Percentiles rank a stretch among this genome's conserved stretches.
Evolutionary conservation across 2,113 vertebrate species (phyloP).

Genomic region (Catagonus wagneri): DNA sequence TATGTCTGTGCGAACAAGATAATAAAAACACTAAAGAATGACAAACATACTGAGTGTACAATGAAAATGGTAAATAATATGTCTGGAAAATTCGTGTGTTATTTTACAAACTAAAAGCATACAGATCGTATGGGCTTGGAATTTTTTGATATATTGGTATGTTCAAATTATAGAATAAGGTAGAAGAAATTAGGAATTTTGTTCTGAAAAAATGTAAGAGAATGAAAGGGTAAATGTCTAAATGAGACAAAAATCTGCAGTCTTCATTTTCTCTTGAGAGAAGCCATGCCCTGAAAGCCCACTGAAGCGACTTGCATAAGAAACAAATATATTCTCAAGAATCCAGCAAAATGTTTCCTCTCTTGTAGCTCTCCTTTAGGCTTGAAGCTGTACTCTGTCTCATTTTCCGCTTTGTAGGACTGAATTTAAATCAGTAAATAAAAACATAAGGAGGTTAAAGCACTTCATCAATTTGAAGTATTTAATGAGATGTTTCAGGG

Average conservation of each 20-base stretch:
- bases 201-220: background rate
- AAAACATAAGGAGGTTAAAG: conserved; percentile 45
- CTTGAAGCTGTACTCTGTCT: background rate
- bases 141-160: background rate
- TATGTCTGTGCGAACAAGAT: background rate
- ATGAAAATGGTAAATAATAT: background rate
- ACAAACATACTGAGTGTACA: background rate
- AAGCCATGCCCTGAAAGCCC: background rate
- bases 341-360: background rate
- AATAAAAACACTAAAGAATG: background rate
- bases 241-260: background rate
- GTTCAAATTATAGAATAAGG: background rate
- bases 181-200: background rate
- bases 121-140: background rate
- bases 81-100: background rate
- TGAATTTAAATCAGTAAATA: conserved; percentile 68
- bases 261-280: background rate
- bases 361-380: background rate
- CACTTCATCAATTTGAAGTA: conserved; percentile 67
- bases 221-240: background rate
- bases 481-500: conserved; percentile 66
- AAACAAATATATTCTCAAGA: conserved; percentile 25
- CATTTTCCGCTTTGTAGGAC: background rate
- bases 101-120: background rate
- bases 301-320: background rate